Evolutionary conservation across 2,797 vertebrate species (phyloP).

Genomic region (Pogoniulus pusillus): DNA sequence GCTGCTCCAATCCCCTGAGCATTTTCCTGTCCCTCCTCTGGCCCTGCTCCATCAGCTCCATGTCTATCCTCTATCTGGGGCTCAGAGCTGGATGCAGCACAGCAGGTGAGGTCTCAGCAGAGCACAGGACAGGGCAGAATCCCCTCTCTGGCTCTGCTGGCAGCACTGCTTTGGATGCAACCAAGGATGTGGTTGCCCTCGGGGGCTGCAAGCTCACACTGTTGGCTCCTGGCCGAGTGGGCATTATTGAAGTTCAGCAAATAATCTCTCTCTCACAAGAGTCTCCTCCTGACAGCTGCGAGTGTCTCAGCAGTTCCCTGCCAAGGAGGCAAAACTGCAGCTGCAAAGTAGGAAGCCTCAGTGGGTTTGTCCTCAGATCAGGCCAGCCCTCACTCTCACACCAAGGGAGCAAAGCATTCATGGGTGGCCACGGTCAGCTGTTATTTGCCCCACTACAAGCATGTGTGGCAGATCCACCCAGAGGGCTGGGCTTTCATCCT

Average conservation of each 20-base stretch:
- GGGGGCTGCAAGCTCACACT: too few species aligned
- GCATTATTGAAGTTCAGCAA: conserved; percentile 25
- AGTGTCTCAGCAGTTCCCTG: background rate
- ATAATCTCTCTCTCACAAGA: conserved; percentile 2
- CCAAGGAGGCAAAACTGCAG: conserved; percentile 8
- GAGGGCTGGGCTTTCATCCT: background rate
- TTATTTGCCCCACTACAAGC: background rate
- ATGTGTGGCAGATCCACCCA: background rate
- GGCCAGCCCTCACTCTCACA: background rate
- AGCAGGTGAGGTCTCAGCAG: too few species aligned
- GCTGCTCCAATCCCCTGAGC: too few species aligned
- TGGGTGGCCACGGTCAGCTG: background rate
- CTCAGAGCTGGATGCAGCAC: too few species aligned
- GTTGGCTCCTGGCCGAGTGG: background rate
- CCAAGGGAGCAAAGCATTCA: background rate
- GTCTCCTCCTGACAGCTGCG: background rate
- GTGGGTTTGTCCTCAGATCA: background rate
- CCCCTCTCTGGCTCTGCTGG: too few species aligned
- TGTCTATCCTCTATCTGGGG: too few species aligned
- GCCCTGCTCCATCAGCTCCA: too few species aligned
- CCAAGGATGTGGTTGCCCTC: too few species aligned
- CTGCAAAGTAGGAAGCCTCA: background rate
- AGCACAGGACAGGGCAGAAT: too few species aligned
- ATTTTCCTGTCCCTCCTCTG: too few species aligned
- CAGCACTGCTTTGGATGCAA: too few species aligned